These are phyloP conservation scores for Muschampia plurimacula DNA, from an alignment of 2,888 invertebrate genomes.

Conservation along the genomic window DNA sequence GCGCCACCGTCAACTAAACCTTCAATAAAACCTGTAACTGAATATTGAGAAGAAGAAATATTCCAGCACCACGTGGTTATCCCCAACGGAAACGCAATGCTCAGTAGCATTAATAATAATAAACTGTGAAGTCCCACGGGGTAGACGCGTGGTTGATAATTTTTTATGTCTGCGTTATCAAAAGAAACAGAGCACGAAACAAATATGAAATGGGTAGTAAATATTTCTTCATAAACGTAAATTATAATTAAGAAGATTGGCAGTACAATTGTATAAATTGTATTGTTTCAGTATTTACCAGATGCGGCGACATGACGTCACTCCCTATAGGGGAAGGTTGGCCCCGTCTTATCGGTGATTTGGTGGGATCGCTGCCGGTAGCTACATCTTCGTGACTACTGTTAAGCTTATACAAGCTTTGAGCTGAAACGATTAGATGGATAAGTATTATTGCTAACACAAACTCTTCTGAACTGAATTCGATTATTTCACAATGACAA, in stretches of 20 bases:
- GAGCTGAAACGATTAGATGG: constrained; percentile 64
- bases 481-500: no score
- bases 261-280: background rate
- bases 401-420: constrained; percentile 82
- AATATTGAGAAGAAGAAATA: background rate
- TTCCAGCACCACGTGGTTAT: background rate
- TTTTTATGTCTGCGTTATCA: constrained; percentile 32
- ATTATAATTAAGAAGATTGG: background rate
- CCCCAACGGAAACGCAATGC: constrained; percentile 12
- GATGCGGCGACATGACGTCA: constrained; percentile 81
- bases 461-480: no score
- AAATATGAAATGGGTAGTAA: constrained; percentile 20
- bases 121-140: constrained; percentile 25
- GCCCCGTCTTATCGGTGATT: constrained; percentile 72
- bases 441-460: no score
- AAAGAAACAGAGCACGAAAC: constrained; percentile 23
- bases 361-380: constrained; percentile 62
- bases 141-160: constrained; percentile 37
- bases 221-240: constrained; percentile 4
- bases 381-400: constrained; percentile 69
- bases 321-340: constrained; percentile 79
- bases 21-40: background rate
- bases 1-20: background rate
- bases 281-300: constrained; percentile 54
- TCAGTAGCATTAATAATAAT: background rate